Percentiles rank a stretch among this genome's conserved stretches.
These are phyloP conservation scores for Polyploca ridens DNA, from an alignment of 2,888 invertebrate species.

Conservation along the genomic window DNA sequence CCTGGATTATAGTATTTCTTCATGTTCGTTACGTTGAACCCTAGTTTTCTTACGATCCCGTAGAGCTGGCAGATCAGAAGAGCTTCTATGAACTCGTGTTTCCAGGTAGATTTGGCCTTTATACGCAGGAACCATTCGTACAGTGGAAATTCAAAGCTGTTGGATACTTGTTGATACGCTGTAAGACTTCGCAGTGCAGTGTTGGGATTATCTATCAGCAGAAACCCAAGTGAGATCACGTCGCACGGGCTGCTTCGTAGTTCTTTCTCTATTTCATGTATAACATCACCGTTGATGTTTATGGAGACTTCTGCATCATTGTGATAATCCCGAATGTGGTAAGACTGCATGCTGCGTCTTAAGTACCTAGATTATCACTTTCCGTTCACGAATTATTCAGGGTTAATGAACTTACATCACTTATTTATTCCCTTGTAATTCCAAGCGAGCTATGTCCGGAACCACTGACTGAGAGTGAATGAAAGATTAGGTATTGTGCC, in stretches of 20 bases:
- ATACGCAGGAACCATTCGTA: constrained; percentile 69
- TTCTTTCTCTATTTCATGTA: constrained; percentile 69
- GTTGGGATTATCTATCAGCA: constrained; percentile 70
- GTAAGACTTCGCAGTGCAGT: constrained; percentile 69
- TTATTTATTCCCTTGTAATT: not conserved
- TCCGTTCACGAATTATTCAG: not conserved
- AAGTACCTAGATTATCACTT: not conserved
- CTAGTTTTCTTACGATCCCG: constrained; percentile 66
- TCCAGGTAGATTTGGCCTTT: constrained; percentile 63
- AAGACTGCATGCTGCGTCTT: constrained; percentile 5
- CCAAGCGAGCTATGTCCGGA: not conserved
- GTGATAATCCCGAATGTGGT: not conserved
- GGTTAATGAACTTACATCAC: not conserved
- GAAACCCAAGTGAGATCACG: constrained; percentile 70
- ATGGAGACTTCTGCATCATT: not conserved
- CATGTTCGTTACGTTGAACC: constrained; percentile 56
- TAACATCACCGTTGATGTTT: constrained; percentile 37
- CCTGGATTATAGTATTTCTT: constrained; percentile 58
- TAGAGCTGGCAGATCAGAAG: constrained; percentile 67
- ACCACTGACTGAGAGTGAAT: not conserved
- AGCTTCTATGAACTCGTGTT: constrained; percentile 71
- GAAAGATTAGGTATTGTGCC: not conserved
- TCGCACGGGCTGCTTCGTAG: constrained; percentile 60
- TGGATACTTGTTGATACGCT: constrained; percentile 63
- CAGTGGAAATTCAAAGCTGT: constrained; percentile 29